These are phyloP conservation scores for Copidosoma floridanum DNA, from an alignment of 1,140 invertebrate genomes.

Conservation along the genomic window DNA sequence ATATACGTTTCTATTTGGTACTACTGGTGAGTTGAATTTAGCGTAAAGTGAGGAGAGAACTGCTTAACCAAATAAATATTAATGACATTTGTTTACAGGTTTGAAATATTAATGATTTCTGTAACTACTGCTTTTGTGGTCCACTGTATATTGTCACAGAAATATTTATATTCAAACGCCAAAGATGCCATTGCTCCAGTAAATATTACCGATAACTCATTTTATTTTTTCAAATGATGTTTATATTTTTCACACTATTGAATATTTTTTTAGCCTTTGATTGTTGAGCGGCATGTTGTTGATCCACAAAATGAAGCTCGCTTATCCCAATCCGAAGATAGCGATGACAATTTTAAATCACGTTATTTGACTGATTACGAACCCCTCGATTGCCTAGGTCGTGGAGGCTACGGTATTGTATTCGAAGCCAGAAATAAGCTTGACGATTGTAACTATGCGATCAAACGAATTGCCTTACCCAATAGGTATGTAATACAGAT, in stretches of 20 bases:
- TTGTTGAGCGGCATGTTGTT: slow-evolving; percentile 53
- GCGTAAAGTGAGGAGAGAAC: too few species aligned
- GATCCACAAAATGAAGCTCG: slow-evolving; percentile 34
- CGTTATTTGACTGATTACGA: slow-evolving; percentile 87
- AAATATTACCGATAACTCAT: slow-evolving; percentile 29
- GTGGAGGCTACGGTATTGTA: slow-evolving; percentile 96
- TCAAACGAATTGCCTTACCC: slow-evolving; percentile 89
- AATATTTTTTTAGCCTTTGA: slow-evolving; percentile 35
- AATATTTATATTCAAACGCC: slow-evolving; percentile 2
- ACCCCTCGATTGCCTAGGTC: slow-evolving; percentile 78
- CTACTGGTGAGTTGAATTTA: slow-evolving; percentile 65
- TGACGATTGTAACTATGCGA: slow-evolving; percentile 91
- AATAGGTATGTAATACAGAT: slow-evolving; percentile 63
- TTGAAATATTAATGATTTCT: slow-evolving; percentile 71
- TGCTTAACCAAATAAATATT: too few species aligned
- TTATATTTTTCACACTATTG: slow-evolving; percentile 2
- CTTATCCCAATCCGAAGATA: slow-evolving; percentile 28
- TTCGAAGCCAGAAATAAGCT: slow-evolving; percentile 94
- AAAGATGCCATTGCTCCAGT: slow-evolving; percentile 40
- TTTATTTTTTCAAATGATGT: slow-evolving; percentile 7
- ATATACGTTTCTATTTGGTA: slow-evolving; percentile 73
- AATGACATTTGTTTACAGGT: slow-evolving; percentile 62
- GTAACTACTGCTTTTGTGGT: slow-evolving; percentile 63
- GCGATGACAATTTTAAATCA: slow-evolving; percentile 58
- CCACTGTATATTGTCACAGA: slow-evolving; percentile 48